Base-by-base conservation (phyloP, 1,140 invertebrate genomes). In the Papilio polyxenes region DNA sequence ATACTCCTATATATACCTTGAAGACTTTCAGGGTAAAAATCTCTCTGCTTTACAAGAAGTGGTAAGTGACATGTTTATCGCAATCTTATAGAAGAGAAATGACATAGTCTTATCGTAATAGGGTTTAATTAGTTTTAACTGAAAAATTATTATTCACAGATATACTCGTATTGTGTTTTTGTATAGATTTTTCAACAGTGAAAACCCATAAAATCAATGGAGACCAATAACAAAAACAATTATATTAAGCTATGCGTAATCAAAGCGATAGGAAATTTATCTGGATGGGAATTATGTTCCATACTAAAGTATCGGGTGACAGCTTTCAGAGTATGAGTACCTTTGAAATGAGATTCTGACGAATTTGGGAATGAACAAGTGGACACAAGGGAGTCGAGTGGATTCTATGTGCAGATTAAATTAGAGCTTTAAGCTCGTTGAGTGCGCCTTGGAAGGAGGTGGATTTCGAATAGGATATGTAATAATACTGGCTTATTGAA, bases 361-460 rank as follows among this genome's bases (percentile, higher is more conserved):
- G 85, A 89, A 89, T 89, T 88, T 77, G 87, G 88, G 88, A 84
- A 90, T 89, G 89, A 91, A 89, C 88, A 86, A 92, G 91, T 83
- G 90, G 87, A 86, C 89, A 82, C 84, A 83, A 72, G 89, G 87
- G 89, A 86, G 79, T 56, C 31, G 72, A 87, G 87, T 87, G 85
- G 87, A 87, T 83, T 85, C 86, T 77, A 86, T 84, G 83, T 86
- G 81, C 86, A 76, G 81, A 85, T 83, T 82, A 86, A 91, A 90
- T 92, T 89, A 89, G 88, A 85, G 80, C 83, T 80, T 44, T 85
- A 82, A 84, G 82, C 69, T 82, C 53, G 81, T 84, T 74, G 76
- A 62, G 53, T 23, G 76, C 11, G 20, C 31, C 37, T 56, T 78
- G 78, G 76, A 81, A 82, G 83, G 81, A 49, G 65, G 75, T 65